phyloP scores from a whole-genome alignment of 1,140 invertebrate species.

The Magallana gigas region DNA sequence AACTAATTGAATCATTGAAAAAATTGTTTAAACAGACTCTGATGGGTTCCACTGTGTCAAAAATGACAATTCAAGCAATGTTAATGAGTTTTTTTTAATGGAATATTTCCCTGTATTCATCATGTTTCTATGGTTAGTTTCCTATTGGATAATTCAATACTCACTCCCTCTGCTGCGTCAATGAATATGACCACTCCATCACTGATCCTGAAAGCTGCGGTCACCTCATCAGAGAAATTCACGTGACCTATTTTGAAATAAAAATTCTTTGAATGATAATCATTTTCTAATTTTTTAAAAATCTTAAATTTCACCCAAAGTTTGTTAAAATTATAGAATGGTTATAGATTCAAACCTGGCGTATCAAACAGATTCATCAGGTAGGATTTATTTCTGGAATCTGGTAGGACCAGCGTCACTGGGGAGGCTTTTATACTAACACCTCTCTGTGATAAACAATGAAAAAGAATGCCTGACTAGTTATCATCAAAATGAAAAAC shows the following conservation, averaged over 20 bases:
- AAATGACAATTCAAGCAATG: too few species aligned
- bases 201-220: slow-evolving; percentile 96
- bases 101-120: too few species aligned
- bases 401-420: slow-evolving; percentile 95
- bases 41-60: too few species aligned
- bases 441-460: slow-evolving; percentile 85
- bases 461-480: too few species aligned
- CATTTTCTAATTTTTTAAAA: not conserved
- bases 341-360: slow-evolving; percentile 83
- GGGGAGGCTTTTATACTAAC: slow-evolving; percentile 98
- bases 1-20: too few species aligned
- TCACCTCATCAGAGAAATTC: slow-evolving; percentile 99
- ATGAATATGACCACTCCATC: slow-evolving; percentile 99
- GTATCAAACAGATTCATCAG: slow-evolving; percentile 98
- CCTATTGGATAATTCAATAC: slow-evolving; percentile 48
- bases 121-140: too few species aligned
- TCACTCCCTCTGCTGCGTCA: slow-evolving; percentile 97
- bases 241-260: slow-evolving; percentile 86
- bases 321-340: not conserved
- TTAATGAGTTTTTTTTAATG: too few species aligned
- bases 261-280: not conserved
- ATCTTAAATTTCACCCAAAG: not conserved
- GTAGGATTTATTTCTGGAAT: slow-evolving; percentile 96
- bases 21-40: too few species aligned
- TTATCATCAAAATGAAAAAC: too few species aligned